phyloP scores from a whole-genome alignment of 2,797 vertebrate species.

The Hyperoplus lanceolatus region DNA sequence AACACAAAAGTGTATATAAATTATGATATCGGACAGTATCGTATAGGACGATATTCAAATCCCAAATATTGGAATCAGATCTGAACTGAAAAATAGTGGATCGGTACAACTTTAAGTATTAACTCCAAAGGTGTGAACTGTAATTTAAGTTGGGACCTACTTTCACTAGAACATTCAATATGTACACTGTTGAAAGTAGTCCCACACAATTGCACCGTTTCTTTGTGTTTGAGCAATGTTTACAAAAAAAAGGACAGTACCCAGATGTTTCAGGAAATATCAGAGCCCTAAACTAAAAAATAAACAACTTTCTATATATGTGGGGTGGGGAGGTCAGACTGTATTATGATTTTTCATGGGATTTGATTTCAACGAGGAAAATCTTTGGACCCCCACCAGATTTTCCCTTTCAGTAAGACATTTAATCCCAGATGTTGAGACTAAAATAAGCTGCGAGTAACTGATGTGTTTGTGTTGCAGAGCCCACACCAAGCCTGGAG shows the following conservation, averaged over 20 bases:
- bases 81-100: too few species aligned
- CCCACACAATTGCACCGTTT: background rate
- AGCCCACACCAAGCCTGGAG: conserved; percentile 87
- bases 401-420: background rate
- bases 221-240: background rate
- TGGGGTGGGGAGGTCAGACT: background rate
- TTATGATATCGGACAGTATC: too few species aligned
- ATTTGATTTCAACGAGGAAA: background rate
- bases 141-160: too few species aligned
- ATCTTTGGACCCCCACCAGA: background rate
- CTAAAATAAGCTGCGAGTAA: background rate
- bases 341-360: background rate
- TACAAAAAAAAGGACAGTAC: background rate
- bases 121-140: too few species aligned
- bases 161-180: background rate
- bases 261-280: background rate
- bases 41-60: too few species aligned
- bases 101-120: too few species aligned
- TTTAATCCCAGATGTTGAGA: background rate
- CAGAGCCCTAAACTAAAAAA: background rate
- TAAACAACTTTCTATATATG: too few species aligned
- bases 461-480: conserved; percentile 78
- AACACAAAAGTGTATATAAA: too few species aligned
- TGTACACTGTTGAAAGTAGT: background rate
- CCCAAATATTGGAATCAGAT: too few species aligned